Base-by-base conservation (phyloP, 2,888 invertebrate species). In the Cloeon dipterum region DNA sequence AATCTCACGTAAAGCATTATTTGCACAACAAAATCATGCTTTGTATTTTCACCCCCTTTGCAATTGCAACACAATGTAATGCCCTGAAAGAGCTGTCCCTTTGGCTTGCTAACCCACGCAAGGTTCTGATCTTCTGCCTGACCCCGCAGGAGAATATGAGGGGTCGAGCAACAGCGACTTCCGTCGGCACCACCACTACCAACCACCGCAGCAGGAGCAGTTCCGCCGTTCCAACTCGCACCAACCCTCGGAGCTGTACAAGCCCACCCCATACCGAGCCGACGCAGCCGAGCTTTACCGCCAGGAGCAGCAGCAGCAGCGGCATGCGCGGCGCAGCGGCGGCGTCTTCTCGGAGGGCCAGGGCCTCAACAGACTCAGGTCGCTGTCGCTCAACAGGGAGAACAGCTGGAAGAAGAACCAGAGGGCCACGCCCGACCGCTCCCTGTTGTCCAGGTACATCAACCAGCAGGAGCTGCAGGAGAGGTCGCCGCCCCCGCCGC, bases 381-480 rank as follows among this genome's bases (percentile, higher is more conserved):
- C 29, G n/a, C 14, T 29, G n/a, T 38, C 38, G n/a, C 29, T 29
- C 7, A 29, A 29, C 16, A n/a, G 29, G 7, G 29, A 29, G n/a
- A 23, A 23, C n/a, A 29, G 29, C 16, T 8, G n/a, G n/a, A 29
- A 29, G 5, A 29, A 29, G 29, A 5, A 29, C 5, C 29, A n/a
- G n/a, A 5, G 5, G 10, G 29, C 39, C 1, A 57, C 58, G 3
- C 57, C 59, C 5, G 68, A 67, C 18, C 59, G 65, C 2, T 65
- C 68, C 10, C 51, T 68, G 35, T 54, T 67, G 33, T 63, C 66
- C 49, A 68, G 68, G 50, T 63, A 68, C 46, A 54, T 68, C 45
- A 54, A 62, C 10, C 58, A 7, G 16, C 58, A 7, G n/a, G 29
- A 29, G 5, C 8, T 29, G 5, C 29, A 14, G n/a, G 29, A 29